Evolutionary conservation across 2,797 vertebrate species (phyloP).

Genomic region (Crax fasciolata): DNA sequence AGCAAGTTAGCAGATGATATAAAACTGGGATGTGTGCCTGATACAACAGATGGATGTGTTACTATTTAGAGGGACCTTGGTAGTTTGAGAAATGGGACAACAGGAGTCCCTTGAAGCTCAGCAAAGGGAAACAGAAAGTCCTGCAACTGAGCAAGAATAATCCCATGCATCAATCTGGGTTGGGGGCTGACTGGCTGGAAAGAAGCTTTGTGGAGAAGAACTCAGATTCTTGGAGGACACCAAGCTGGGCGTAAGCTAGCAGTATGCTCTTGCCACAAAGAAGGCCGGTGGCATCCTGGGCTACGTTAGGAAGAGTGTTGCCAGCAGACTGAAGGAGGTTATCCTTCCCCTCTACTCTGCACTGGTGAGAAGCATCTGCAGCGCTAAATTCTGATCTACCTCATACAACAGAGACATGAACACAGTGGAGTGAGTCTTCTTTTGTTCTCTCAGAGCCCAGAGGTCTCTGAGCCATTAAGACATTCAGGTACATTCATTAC

Average conservation of each 20-base stretch:
- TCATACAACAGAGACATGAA: not conserved
- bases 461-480: too few species aligned
- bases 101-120: not conserved
- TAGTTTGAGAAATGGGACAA: not conserved
- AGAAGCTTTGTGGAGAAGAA: not conserved
- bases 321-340: not conserved
- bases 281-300: not conserved
- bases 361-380: not conserved
- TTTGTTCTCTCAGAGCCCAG: too few species aligned
- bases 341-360: not conserved
- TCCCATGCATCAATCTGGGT: accelerated
- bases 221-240: not conserved
- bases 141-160: not conserved
- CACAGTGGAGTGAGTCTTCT: not conserved
- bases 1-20: not conserved
- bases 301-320: not conserved
- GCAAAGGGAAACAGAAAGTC: accelerated
- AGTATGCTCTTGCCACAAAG: not conserved
- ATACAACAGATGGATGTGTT: not conserved
- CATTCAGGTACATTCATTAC: too few species aligned
- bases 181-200: not conserved
- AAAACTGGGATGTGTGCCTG: not conserved
- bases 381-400: not conserved
- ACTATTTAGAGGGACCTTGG: not conserved
- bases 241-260: not conserved